Base-by-base conservation (phyloP, 2,888 invertebrate species). In the Strigamia maritima region DNA sequence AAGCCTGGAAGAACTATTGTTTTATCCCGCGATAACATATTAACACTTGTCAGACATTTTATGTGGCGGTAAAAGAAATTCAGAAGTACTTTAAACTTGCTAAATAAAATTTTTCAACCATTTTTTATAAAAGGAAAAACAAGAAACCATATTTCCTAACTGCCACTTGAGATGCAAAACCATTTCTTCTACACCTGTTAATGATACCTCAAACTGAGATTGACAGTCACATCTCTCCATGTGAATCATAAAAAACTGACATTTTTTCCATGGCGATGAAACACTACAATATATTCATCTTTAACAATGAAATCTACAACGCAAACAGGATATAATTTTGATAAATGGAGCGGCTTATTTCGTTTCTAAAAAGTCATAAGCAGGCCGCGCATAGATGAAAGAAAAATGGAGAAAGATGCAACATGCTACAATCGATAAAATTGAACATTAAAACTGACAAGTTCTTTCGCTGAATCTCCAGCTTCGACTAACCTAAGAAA, bases 401-500 rank as follows among this genome's bases (percentile, higher is more conserved):
- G 3, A 19, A 22, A 54, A 54, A 54, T 7, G 28, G 14, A 28
- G 70, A 28, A 70, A 24, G 70, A 70, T 70, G 70, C 70, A 70
- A 70, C 70, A 70, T 70, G 70, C 70, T 28, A 70, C 70, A 70
- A 70, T 70, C 70, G 70, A 70, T 70, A 70, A 70, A 70, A 70
- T 70, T 70, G 70, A 70, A 70, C 70, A 70, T 70, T 70, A 70
- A 70, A 70, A 70, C 70, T 70, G 70, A 70, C 28, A 70, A 70
- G 70, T 70, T 70, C 70, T 70, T 60, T 4, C 22, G 54, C 3
- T 1, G 54, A 54, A 54, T 54, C 54, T 54, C 22, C n/a, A 44
- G 44, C 16, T 44, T 44, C 14, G 44, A 19, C 60, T 35, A 24
- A 10, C 14, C 8, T 16, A 19, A 24, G 28, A n/a, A 28, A 70